Evolutionary conservation across 2,888 invertebrate genomes (phyloP).

Genomic region (Drosophila borborema): DNA sequence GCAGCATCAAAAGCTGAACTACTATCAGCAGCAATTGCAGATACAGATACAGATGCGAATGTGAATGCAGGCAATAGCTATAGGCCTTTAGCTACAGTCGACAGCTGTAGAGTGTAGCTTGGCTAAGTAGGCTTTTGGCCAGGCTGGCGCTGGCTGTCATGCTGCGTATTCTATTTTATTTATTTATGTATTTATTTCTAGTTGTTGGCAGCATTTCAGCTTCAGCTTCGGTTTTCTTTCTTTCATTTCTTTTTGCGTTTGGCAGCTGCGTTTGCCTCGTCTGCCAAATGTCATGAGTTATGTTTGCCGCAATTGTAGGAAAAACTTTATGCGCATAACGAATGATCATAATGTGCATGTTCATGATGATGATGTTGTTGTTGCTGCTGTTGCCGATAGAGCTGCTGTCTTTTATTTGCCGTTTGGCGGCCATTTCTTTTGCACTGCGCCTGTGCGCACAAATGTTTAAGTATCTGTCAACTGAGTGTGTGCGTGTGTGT

Average conservation of each 20-base stretch:
- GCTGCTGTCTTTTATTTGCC: conserved; percentile 58
- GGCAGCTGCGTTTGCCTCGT: conserved; percentile 66
- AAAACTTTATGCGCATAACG: conserved; percentile 50
- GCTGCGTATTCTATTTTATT: conserved; percentile 65
- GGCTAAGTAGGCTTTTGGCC: conserved; percentile 35
- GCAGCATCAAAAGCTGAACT: conserved; percentile 43
- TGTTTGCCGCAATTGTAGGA: conserved; percentile 60
- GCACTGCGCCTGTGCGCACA: conserved; percentile 78
- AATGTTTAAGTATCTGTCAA: conserved; percentile 43
- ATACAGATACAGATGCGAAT: conserved; percentile 7
- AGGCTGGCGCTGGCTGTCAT: conserved; percentile 62
- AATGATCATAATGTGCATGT: conserved; percentile 13
- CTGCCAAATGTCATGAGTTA: conserved; percentile 79
- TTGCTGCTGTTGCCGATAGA: conserved; percentile 18
- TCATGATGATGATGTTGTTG: conserved; percentile 22
- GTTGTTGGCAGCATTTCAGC: conserved; percentile 60
- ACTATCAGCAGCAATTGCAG: conserved; percentile 44
- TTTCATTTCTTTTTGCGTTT: conserved; percentile 53
- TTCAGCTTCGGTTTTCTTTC: not conserved
- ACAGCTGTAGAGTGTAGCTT: conserved; percentile 6
- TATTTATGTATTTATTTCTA: conserved; percentile 66
- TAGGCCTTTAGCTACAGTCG: not conserved
- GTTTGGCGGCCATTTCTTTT: conserved; percentile 73
- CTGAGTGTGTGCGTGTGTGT: conserved; percentile 19
- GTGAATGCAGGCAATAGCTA: conserved; percentile 2